Evolutionary conservation across 2,888 invertebrate species (phyloP), one percentile per base, ranked within the genome.

Genomic region (Hermaeophaga mercurialis): DNA sequence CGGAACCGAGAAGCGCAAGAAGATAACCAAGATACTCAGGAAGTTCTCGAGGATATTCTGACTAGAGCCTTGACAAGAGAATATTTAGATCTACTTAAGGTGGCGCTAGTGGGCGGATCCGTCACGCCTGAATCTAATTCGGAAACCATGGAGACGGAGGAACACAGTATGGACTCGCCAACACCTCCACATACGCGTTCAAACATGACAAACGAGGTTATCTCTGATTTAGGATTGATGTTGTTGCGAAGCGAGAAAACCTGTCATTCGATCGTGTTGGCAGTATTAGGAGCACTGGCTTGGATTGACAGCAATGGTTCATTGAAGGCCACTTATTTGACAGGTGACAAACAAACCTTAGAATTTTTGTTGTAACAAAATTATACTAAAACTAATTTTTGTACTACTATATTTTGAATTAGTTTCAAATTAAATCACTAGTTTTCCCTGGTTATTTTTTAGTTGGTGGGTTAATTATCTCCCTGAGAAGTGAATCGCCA

Each of bases 281-380:
- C 86, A 26, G 81, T 88, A 39, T 70, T 86, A 22, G 83, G 83
- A 57, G 86, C 87, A 1, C 77, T 90, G n/a, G 84, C 90, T 19
- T 95, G 95, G 94, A 88, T 87, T 67, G 96, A 96, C 78, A 90
- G 93, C 57, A 84, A 84, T 45, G 86, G 89, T 17, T 92, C 91
- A 65, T 80, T 90, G 62, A 91, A 90, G 72, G 90, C 92, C n/a
- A 86, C 89, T 1, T 81, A 82, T 52, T 79, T 94, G 17, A 65
- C 66, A 62, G 65, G 68, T 68, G 55, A 61, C n/a, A n/a, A n/a
- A n/a, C n/a, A n/a, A n/a, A n/a, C n/a, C n/a, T n/a, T n/a, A n/a
- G n/a, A n/a, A n/a, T n/a, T n/a, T n/a, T n/a, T n/a, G n/a, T n/a
- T n/a, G n/a, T n/a, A n/a, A n/a, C n/a, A n/a, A n/a, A n/a, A n/a